phyloP scores from a whole-genome alignment of 2,888 invertebrate species.

The Coecobrya sp. region DNA sequence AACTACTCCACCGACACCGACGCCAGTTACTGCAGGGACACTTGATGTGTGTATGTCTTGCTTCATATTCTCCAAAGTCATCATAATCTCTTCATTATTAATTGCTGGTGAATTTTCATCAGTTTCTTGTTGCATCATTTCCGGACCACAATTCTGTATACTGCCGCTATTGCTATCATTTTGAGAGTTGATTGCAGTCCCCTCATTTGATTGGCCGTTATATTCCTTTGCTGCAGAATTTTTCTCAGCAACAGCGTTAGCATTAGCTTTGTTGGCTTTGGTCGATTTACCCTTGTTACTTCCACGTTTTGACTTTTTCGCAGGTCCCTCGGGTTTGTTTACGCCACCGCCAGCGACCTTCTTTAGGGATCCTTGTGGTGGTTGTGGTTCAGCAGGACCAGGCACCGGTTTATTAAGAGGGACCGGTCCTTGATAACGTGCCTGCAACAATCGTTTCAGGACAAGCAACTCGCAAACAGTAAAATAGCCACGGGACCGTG shows the following conservation, averaged over 20 bases:
- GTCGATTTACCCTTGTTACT: too few species aligned
- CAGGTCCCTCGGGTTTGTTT: too few species aligned
- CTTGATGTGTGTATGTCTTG: background rate
- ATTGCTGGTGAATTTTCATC: too few species aligned
- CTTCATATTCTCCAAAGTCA: slow-evolving; percentile 38
- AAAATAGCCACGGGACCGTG: slow-evolving; percentile 85
- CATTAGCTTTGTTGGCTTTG: too few species aligned
- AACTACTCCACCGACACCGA: slow-evolving; percentile 75
- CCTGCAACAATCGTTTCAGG: slow-evolving; percentile 80
- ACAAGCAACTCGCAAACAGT: slow-evolving; percentile 84
- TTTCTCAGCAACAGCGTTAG: too few species aligned
- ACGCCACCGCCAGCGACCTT: background rate
- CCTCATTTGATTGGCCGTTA: too few species aligned
- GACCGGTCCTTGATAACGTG: background rate
- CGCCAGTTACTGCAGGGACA: slow-evolving; percentile 56
- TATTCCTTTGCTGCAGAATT: too few species aligned
- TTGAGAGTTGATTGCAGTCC: slow-evolving; percentile 34
- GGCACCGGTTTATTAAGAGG: background rate
- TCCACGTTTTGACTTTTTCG: too few species aligned
- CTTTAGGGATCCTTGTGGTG: background rate
- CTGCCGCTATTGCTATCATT: too few species aligned
- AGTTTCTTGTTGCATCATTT: slow-evolving; percentile 19
- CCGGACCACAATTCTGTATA: background rate
- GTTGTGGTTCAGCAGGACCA: too few species aligned
- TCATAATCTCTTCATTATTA: too few species aligned